Evolutionary conservation across 2,888 invertebrate genomes (phyloP).

Genomic region (Dasypogon diadema): DNA sequence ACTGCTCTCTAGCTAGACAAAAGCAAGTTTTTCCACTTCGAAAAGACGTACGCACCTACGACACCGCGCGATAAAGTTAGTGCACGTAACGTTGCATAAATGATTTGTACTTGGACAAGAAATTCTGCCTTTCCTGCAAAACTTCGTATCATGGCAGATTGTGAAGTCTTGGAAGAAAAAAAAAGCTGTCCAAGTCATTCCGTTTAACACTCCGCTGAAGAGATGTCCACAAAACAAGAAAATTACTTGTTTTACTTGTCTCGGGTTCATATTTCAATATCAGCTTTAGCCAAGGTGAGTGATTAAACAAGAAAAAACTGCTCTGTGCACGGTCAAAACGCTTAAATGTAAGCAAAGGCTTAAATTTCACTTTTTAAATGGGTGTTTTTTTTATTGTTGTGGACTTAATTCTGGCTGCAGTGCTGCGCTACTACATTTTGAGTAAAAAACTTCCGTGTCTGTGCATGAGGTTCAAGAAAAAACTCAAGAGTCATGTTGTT

Average conservation of each 20-base stretch:
- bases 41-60: neutral
- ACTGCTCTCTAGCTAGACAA: neutral
- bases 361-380: constrained; percentile 31
- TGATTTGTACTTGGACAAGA: neutral
- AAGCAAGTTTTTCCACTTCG: constrained; percentile 14
- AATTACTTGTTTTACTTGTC: constrained; percentile 20
- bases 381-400: neutral
- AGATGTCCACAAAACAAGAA: constrained; percentile 23
- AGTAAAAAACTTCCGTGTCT: constrained; percentile 16
- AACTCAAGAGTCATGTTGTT: constrained; percentile 15
- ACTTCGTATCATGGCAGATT: neutral
- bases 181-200: constrained; percentile 2
- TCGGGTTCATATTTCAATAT: constrained; percentile 32
- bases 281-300: constrained; percentile 24
- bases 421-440: no score
- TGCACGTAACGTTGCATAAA: neutral
- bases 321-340: constrained; percentile 26
- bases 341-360: constrained; percentile 17
- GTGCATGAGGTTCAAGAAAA: neutral
- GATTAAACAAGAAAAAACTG: constrained; percentile 20
- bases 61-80: neutral
- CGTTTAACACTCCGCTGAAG: neutral
- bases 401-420: no score
- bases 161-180: constrained; percentile 9
- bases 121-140: neutral